These are phyloP conservation scores for Microctonus brassicae DNA, from an alignment of 2,888 invertebrate genomes.

Conservation along the genomic window DNA sequence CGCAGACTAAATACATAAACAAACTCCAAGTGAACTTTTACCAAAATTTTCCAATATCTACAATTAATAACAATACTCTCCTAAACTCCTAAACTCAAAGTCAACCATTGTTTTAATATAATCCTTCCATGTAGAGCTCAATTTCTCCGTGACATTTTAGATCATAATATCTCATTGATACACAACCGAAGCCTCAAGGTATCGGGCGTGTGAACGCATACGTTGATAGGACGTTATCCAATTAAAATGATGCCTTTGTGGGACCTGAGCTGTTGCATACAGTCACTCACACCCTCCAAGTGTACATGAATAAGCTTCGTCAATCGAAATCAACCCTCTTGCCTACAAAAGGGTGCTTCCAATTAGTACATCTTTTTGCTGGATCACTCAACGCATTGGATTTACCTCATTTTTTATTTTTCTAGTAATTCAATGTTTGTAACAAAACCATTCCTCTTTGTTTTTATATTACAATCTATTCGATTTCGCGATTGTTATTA, in stretches of 20 bases:
- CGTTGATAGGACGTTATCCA: constrained; percentile 66
- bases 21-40: too few relatives aligned
- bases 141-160: neutral
- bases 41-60: too few relatives aligned
- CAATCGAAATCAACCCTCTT: constrained; percentile 57
- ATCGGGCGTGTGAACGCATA: constrained; percentile 59
- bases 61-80: too few relatives aligned
- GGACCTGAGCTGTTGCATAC: constrained; percentile 47
- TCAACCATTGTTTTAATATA: neutral
- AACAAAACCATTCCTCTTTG: constrained; percentile 33
- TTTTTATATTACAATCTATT: constrained; percentile 23
- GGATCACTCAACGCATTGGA: constrained; percentile 40
- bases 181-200: constrained; percentile 54
- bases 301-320: constrained; percentile 46
- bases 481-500: constrained; percentile 11
- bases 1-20: too few relatives aligned
- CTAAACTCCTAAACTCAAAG: neutral
- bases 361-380: constrained; percentile 50
- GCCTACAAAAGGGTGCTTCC: constrained; percentile 50
- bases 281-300: constrained; percentile 31
- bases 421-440: constrained; percentile 28
- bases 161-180: constrained; percentile 35
- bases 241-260: constrained; percentile 63
- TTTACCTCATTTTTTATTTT: constrained; percentile 30
- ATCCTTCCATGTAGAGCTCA: neutral